These are phyloP conservation scores for Pseudomyrmex dendroicus DNA, from an alignment of 1,140 invertebrate species.

Conservation along the genomic window DNA sequence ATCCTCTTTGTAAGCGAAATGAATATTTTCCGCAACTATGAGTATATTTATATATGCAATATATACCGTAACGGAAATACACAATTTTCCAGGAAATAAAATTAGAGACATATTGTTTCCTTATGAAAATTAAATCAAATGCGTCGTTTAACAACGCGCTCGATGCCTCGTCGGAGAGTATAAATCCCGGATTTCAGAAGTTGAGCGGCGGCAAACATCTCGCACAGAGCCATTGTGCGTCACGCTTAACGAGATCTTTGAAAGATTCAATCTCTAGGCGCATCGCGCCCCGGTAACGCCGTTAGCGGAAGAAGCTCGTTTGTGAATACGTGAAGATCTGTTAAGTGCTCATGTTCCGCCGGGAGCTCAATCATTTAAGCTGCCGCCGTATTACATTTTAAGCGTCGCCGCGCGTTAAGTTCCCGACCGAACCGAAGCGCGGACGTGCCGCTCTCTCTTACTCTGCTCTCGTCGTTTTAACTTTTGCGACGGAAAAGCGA, in stretches of 20 bases:
- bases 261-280: constrained; percentile 46
- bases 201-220: constrained; percentile 28
- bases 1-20: neutral
- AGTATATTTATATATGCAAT: neutral
- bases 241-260: constrained; percentile 42
- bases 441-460: constrained; percentile 34
- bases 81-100: neutral
- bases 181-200: constrained; percentile 1
- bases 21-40: neutral
- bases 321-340: constrained; percentile 53
- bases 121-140: constrained; percentile 52
- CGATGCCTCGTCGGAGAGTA: neutral
- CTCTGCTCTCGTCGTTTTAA: constrained; percentile 17
- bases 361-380: constrained; percentile 50
- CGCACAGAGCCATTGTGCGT: constrained; percentile 11
- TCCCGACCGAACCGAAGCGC: constrained; percentile 3
- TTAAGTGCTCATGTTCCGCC: constrained; percentile 52
- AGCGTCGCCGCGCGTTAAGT: constrained; percentile 42
- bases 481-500: constrained; percentile 23
- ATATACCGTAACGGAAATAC: neutral
- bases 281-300: neutral
- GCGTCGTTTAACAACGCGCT: constrained; percentile 19
- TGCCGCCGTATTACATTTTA: constrained; percentile 44
- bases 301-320: constrained; percentile 46
- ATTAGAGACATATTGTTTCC: neutral